Base-by-base conservation (phyloP, 1,140 invertebrate genomes). In the Tetragonula clypearis region DNA sequence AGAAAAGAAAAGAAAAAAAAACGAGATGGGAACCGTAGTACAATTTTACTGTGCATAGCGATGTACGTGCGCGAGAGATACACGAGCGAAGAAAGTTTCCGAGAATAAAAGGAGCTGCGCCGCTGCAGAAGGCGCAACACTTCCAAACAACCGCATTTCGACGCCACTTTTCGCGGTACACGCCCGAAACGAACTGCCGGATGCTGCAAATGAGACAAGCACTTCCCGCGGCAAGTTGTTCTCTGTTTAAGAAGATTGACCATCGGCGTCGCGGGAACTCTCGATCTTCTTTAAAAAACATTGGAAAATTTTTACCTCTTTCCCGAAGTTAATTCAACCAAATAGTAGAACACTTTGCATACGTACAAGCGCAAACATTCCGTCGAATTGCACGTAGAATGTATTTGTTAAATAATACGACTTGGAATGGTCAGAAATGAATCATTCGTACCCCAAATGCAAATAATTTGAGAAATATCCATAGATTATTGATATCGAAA, bases 131-230 rank as follows among this genome's bases (percentile, higher is more conserved):
- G 74, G 76, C 65, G 77, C 69, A 74, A 85, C 87, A 71, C 79
- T 82, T 88, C 30, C 60, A 73, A 88, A 86, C 87, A 80, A 88
- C 65, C 76, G 88, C 88, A 73, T 89, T 88, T 80, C 83, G 66
- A 69, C 69, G 75, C 65, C 66, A 85, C 82, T 88, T 88, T 66
- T 75, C 69, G 68, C 78, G 72, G 65, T 65, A 73, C 69, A 53
- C 14, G 23, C 35, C n/a, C 75, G 79, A 77, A 85, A 81, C 78
- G 74, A 79, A 86, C 73, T 76, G 65, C 58, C 53, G 75, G 79
- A 75, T 79, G 72, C 87, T 84, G 76, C 84, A 88, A 89, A 89
- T 83, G 87, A 89, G 84, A 88, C 87, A 66, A 84, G 58, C 79
- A 58, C 83, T 89, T 88, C 23, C 68, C 68, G 6, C 65, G 60